These are phyloP conservation scores for Eriosoma lanigerum DNA, from an alignment of 1,140 invertebrate species.

Conservation along the genomic window DNA sequence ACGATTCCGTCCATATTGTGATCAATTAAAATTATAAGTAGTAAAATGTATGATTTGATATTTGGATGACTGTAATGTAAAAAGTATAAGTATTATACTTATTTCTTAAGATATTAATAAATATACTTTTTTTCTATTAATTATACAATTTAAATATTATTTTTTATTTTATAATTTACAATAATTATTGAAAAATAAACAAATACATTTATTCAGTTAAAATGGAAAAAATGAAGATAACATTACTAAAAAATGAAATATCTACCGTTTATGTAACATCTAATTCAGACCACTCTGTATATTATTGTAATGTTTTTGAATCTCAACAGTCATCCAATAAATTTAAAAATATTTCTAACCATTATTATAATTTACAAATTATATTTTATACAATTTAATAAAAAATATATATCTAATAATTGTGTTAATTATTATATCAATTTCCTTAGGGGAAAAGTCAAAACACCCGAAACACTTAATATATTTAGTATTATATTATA, in stretches of 20 bases:
- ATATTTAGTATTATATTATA: too few relatives aligned
- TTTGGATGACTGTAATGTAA: background rate
- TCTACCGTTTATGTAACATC: too few relatives aligned
- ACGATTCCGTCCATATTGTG: conserved; percentile 46
- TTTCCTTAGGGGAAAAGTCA: too few relatives aligned
- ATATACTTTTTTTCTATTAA: background rate
- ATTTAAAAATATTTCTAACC: too few relatives aligned
- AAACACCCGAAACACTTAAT: too few relatives aligned
- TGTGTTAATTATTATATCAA: too few relatives aligned
- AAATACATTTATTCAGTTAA: background rate
- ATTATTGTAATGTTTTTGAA: background rate
- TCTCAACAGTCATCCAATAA: background rate
- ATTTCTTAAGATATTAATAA: background rate
- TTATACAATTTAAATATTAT: background rate
- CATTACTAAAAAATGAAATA: too few relatives aligned
- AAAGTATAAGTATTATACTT: background rate
- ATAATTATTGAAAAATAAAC: background rate
- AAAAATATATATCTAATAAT: too few relatives aligned
- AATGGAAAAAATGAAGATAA: background rate
- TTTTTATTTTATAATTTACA: background rate
- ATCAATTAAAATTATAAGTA: conserved; percentile 5
- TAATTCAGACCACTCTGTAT: too few relatives aligned
- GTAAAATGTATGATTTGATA: background rate
- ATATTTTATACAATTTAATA: too few relatives aligned
- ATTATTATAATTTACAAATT: too few relatives aligned